Percentiles rank a stretch among this genome's conserved stretches.
Conservation (phyloP, 2,113 vertebrate species). For the Dolichotis patagonum region DNA sequence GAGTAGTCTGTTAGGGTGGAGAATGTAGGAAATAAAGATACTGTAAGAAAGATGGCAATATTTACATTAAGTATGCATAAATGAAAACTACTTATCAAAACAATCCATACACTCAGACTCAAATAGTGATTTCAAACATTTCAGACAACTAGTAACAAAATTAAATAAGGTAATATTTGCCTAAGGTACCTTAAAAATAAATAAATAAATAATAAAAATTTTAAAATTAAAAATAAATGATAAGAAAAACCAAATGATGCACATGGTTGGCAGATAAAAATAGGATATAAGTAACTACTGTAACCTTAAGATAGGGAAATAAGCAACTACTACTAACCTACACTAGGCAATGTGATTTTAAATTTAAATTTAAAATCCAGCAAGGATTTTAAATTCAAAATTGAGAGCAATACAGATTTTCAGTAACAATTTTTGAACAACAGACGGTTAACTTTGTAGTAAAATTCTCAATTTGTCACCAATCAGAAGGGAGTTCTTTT, state of each 20-base stretch:
- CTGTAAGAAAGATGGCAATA: not conserved
- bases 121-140: slow-evolving; percentile 20
- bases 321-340: not conserved
- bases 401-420: not conserved
- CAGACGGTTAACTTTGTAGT: not conserved
- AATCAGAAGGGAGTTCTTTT: not conserved
- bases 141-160: not conserved
- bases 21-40: not conserved
- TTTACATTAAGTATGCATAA: not conserved
- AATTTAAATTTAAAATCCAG: too few relatives aligned
- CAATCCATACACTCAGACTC: not conserved
- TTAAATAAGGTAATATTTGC: not conserved
- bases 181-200: not conserved
- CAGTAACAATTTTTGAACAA: not conserved
- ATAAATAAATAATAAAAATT: not conserved
- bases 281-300: not conserved
- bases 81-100: not conserved
- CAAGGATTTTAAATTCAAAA: slow-evolving; percentile 46
- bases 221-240: not conserved
- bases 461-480: not conserved
- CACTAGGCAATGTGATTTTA: not conserved
- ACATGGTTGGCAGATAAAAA: not conserved
- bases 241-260: slow-evolving; percentile 24
- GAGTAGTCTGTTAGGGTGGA: not conserved
- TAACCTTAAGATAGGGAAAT: not conserved